phyloP scores from a whole-genome alignment of 2,888 invertebrate species.

The Venustoraphidia nigricollis region DNA sequence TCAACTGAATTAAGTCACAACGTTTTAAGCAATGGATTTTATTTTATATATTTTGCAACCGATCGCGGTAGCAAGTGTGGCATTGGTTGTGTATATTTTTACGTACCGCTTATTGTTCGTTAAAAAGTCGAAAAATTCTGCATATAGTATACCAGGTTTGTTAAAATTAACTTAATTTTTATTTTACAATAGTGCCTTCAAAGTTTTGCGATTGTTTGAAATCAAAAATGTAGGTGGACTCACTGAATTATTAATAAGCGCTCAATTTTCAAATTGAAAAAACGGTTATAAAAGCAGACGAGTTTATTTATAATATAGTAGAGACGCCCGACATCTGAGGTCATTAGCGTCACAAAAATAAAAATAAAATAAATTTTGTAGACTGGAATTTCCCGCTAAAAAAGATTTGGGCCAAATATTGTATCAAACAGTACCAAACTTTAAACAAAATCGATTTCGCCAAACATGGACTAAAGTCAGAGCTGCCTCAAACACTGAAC shows the following conservation, averaged over 20 bases:
- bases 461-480: constrained; percentile 11
- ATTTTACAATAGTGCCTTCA: not conserved
- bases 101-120: not conserved
- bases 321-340: no score
- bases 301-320: no score
- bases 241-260: no score
- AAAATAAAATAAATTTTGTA: constrained; percentile 13
- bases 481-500: constrained; percentile 15
- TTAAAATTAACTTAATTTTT: not conserved
- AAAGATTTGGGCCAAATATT: constrained; percentile 26
- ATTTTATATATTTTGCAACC: not conserved
- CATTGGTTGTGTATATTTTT: not conserved
- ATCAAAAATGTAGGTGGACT: no score
- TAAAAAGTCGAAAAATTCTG: not conserved
- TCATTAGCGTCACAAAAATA: no score
- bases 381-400: constrained; percentile 36
- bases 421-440: constrained; percentile 27
- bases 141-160: constrained; percentile 2
- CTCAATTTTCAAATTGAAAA: no score
- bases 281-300: no score
- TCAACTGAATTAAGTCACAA: no score
- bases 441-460: constrained; percentile 10
- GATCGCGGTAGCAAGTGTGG: not conserved
- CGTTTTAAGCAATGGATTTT: not conserved
- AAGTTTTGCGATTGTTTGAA: no score